Conservation (phyloP, 2,888 invertebrate genomes). For the Operophtera brumata region DNA sequence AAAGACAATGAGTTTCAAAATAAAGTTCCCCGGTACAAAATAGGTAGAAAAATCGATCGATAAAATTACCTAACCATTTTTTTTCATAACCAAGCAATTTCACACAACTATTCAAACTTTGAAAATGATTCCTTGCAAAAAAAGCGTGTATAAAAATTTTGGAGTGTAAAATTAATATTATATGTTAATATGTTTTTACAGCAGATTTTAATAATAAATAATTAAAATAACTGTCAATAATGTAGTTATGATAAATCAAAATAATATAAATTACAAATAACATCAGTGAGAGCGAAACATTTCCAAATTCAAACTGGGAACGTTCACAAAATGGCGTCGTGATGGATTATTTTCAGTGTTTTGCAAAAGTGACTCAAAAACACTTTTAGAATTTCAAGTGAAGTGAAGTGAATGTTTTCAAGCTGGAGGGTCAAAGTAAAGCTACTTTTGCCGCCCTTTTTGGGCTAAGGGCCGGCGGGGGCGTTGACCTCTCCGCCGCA, state of each 20-base stretch:
- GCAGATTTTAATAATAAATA: background rate
- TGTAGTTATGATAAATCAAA: no score
- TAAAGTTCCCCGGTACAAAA: no score
- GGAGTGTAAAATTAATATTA: no score
- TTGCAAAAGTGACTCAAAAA: conserved; percentile 33
- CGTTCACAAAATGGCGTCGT: conserved; percentile 37
- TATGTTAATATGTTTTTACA: background rate
- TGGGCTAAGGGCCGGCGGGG: conserved; percentile 83
- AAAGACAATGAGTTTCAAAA: no score
- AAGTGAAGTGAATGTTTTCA: conserved; percentile 63
- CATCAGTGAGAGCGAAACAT: background rate
- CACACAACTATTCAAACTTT: no score
- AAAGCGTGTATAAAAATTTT: no score
- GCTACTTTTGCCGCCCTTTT: conserved; percentile 84
- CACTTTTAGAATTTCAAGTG: conserved; percentile 33
- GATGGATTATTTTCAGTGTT: conserved; percentile 37
- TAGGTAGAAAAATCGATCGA: no score
- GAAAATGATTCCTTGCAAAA: no score
- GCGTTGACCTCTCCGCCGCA: conserved; percentile 95
- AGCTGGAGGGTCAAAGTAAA: conserved; percentile 84
- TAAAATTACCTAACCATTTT: no score
- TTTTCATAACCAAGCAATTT: no score
- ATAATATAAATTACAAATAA: background rate
- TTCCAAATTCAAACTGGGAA: conserved; percentile 9
- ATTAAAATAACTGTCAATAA: background rate